phyloP scores from a whole-genome alignment of 2,113 vertebrate species.

The Burhinus oedicnemus region DNA sequence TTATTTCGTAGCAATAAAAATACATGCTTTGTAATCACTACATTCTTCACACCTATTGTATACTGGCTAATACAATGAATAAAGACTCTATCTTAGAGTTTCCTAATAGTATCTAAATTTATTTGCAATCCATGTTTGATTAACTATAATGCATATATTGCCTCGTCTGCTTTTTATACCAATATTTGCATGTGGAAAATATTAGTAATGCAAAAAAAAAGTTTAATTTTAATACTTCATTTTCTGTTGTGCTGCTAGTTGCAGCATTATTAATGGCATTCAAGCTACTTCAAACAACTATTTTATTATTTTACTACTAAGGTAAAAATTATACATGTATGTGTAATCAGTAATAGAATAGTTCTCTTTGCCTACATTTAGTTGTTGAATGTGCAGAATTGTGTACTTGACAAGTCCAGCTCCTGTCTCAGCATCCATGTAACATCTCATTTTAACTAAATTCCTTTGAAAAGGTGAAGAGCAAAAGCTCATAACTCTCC shows the following conservation, averaged over 20 bases:
- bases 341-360: neutral
- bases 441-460: slow-evolving; percentile 60
- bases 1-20: neutral
- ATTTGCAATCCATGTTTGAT: neutral
- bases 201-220: neutral
- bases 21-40: neutral
- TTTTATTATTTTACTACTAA: neutral
- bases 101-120: neutral
- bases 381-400: neutral
- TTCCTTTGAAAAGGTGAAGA: slow-evolving; percentile 19
- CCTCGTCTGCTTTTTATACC: neutral
- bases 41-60: neutral
- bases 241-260: neutral
- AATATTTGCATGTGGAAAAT: neutral
- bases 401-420: neutral
- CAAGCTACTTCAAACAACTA: neutral
- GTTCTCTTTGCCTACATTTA: slow-evolving; percentile 17
- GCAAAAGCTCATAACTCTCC: slow-evolving; percentile 17
- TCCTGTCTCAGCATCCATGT: neutral
- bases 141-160: neutral
- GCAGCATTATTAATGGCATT: neutral
- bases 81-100: neutral
- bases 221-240: neutral
- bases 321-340: neutral
- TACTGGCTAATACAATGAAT: neutral